Conservation (phyloP, 2,888 invertebrate species). For the Sphaeridia pumilis region DNA sequence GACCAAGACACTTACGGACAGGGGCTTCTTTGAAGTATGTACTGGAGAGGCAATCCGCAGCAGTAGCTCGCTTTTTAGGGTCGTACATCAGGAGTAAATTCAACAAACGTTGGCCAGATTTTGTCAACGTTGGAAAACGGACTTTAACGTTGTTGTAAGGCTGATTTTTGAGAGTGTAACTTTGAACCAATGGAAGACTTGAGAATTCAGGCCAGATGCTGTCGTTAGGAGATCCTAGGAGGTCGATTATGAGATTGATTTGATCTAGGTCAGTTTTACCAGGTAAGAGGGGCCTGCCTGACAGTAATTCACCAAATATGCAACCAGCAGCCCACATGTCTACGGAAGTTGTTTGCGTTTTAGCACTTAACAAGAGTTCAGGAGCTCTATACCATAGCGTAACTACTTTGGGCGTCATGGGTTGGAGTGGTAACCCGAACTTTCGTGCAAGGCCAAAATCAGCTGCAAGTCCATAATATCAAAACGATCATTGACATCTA, state of each 20-base stretch:
- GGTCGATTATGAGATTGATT: slow-evolving; percentile 83
- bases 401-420: slow-evolving; percentile 93
- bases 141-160: slow-evolving; percentile 91
- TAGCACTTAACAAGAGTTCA: slow-evolving; percentile 75
- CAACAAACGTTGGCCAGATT: slow-evolving; percentile 62
- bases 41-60: slow-evolving; percentile 85
- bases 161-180: slow-evolving; percentile 77
- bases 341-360: slow-evolving; percentile 86
- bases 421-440: slow-evolving; percentile 70
- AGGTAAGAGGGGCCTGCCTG: slow-evolving; percentile 77
- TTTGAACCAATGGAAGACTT: slow-evolving; percentile 73
- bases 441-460: slow-evolving; percentile 94
- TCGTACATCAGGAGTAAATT: slow-evolving; percentile 97
- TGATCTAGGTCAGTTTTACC: slow-evolving; percentile 89
- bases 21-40: slow-evolving; percentile 94
- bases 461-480: slow-evolving; percentile 52
- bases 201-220: slow-evolving; percentile 94
- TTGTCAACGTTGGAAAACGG: slow-evolving; percentile 69
- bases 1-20: slow-evolving; percentile 81
- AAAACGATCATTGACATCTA: too few species aligned
- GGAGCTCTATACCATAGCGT: slow-evolving; percentile 95
- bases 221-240: slow-evolving; percentile 81
- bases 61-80: slow-evolving; percentile 86
- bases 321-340: slow-evolving; percentile 91
- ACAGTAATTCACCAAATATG: slow-evolving; percentile 77